Evolutionary conservation across 2,888 invertebrate genomes (phyloP).

Genomic region (Chesias legatella): DNA sequence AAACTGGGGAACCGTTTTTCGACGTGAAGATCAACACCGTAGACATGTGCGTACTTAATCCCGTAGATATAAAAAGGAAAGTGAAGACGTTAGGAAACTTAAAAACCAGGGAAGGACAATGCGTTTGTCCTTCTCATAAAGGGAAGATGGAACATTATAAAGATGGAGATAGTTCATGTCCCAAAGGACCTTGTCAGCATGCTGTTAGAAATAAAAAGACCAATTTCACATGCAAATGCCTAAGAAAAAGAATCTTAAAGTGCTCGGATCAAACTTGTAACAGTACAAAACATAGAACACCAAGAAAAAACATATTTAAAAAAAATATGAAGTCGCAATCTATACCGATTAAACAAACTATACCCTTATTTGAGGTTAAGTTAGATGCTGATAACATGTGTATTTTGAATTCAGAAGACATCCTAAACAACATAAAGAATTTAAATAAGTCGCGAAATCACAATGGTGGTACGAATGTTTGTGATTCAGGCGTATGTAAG

Average conservation of each 20-base stretch:
- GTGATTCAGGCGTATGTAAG: constrained; percentile 1
- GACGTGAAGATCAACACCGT: constrained; percentile 39
- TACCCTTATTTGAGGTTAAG: background rate
- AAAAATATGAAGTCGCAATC: background rate
- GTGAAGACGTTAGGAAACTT: no score
- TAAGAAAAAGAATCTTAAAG: constrained; percentile 12
- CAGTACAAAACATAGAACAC: background rate
- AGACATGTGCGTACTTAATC: constrained; percentile 17
- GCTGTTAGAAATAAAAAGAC: constrained; percentile 20
- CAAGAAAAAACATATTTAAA: background rate
- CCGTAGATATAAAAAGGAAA: no score
- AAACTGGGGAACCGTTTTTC: constrained; percentile 20
- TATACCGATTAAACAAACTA: background rate
- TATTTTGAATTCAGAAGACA: constrained; percentile 30
- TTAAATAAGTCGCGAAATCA: background rate
- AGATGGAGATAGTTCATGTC: background rate
- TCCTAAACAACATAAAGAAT: constrained; percentile 15
- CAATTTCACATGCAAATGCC: constrained; percentile 35
- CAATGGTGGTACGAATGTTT: background rate
- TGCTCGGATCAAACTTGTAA: constrained; percentile 13
- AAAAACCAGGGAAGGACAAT: constrained; percentile 14
- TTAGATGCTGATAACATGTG: constrained; percentile 27
- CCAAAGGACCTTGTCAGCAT: constrained; percentile 12
- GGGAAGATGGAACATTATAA: background rate
- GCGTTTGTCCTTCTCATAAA: constrained; percentile 35